phyloP scores from a whole-genome alignment of 2,113 vertebrate genomes.

The Micronycteris hirsuta region DNA sequence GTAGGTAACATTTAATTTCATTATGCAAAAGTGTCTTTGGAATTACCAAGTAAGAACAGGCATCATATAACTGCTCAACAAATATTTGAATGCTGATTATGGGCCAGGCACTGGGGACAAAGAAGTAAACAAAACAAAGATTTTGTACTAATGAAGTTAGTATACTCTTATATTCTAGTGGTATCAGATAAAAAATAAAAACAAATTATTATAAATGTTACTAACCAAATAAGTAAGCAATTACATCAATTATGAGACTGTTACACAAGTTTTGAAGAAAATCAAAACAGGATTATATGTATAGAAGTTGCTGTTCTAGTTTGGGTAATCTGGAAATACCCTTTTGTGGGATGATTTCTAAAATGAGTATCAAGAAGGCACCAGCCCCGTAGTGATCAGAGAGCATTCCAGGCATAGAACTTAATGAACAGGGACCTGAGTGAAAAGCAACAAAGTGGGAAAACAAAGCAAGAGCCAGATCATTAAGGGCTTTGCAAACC shows the following conservation, averaged over 20 bases:
- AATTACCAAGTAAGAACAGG: not conserved
- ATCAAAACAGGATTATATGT: not conserved
- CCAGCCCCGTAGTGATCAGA: not conserved
- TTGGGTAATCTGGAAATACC: not conserved
- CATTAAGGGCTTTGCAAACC: not conserved
- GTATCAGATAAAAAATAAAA: not conserved
- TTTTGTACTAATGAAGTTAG: not conserved
- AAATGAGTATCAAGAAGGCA: not conserved
- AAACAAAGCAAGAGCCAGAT: not conserved
- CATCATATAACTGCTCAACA: not conserved
- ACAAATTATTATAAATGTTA: not conserved
- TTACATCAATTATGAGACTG: not conserved
- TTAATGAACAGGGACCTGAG: not conserved
- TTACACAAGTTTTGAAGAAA: not conserved
- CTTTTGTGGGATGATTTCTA: not conserved
- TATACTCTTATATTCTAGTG: not conserved
- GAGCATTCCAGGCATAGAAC: not conserved
- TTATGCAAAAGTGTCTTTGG: not conserved
- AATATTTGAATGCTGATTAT: not conserved
- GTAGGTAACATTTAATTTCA: not conserved
- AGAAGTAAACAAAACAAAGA: not conserved
- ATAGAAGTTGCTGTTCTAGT: not conserved
- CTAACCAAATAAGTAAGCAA: not conserved
- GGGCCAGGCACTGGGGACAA: not conserved
- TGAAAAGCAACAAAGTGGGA: not conserved